Conservation (phyloP, 2,888 invertebrate genomes). For the Macropis europaea region DNA sequence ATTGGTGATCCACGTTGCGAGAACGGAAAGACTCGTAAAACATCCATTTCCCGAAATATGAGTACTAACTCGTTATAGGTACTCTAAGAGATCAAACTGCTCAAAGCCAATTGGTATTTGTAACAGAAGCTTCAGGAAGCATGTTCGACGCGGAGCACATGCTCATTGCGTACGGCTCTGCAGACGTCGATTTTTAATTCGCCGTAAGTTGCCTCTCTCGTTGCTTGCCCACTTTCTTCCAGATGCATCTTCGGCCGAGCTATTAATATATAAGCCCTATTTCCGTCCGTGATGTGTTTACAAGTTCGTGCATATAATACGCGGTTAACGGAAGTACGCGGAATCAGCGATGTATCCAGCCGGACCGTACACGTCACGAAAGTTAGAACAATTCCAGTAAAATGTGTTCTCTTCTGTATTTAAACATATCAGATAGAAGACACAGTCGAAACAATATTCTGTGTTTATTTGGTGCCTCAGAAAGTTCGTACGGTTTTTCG, state of each 20-base stretch:
- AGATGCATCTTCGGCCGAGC: slow-evolving; percentile 60
- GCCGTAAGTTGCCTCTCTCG: slow-evolving; percentile 7
- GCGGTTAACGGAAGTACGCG: slow-evolving; percentile 59
- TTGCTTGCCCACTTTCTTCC: slow-evolving; percentile 40
- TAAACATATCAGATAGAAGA: not conserved
- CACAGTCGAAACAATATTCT: too few relatives aligned
- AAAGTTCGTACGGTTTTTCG: too few relatives aligned
- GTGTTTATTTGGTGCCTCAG: too few relatives aligned
- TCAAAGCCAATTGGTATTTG: slow-evolving; percentile 44
- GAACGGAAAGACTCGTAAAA: too few relatives aligned
- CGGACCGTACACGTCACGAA: slow-evolving; percentile 13
- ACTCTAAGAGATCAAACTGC: slow-evolving; percentile 37
- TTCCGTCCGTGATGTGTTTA: slow-evolving; percentile 69
- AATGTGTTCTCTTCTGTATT: not conserved
- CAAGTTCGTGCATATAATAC: slow-evolving; percentile 56
- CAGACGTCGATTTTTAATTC: not conserved
- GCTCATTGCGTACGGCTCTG: not conserved
- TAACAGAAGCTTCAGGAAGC: slow-evolving; percentile 5
- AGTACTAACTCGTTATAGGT: slow-evolving; percentile 28
- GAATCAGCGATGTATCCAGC: slow-evolving; percentile 45
- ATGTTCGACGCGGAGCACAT: slow-evolving; percentile 1
- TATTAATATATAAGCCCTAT: slow-evolving; percentile 71
- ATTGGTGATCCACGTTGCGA: too few relatives aligned
- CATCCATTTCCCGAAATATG: too few relatives aligned
- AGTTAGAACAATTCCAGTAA: not conserved